Evolutionary conservation across 2,797 vertebrate genomes (phyloP).

Genomic region (Setipinna tenuifilis): DNA sequence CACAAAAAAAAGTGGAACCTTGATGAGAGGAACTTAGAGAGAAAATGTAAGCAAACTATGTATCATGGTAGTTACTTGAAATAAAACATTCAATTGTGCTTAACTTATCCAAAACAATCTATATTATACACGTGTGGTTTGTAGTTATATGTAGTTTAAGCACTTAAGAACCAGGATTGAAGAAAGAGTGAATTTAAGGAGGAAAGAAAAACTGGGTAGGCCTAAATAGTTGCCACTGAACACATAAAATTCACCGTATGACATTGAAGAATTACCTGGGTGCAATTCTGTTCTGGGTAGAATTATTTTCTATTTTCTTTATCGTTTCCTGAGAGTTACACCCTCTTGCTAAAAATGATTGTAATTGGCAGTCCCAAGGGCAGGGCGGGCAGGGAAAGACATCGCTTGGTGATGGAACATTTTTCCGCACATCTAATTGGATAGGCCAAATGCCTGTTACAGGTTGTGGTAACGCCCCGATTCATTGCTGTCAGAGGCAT

Average conservation of each 20-base stretch:
- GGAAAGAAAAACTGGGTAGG: background rate
- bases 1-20: conserved; percentile 11
- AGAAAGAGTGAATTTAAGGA: background rate
- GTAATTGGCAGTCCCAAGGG: conserved; percentile 55
- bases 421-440: conserved; percentile 43
- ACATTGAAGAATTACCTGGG: background rate
- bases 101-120: too few relatives aligned
- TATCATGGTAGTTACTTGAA: background rate
- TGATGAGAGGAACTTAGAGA: background rate
- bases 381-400: conserved; percentile 42
- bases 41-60: background rate
- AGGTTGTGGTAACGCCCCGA: conserved; percentile 29
- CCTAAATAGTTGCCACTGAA: background rate
- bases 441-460: conserved; percentile 32
- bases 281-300: background rate
- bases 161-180: background rate
- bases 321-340: conserved; percentile 43
- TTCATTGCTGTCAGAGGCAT: conserved; percentile 55
- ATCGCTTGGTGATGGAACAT: conserved; percentile 38
- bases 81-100: background rate
- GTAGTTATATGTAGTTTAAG: background rate
- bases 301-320: conserved; percentile 33
- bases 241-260: background rate
- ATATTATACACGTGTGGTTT: too few relatives aligned
- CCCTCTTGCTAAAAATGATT: conserved; percentile 35